Evolutionary conservation across 2,113 vertebrate species (phyloP), one percentile per base, ranked within the genome.

Genomic region (Tachysurus vachellii): DNA sequence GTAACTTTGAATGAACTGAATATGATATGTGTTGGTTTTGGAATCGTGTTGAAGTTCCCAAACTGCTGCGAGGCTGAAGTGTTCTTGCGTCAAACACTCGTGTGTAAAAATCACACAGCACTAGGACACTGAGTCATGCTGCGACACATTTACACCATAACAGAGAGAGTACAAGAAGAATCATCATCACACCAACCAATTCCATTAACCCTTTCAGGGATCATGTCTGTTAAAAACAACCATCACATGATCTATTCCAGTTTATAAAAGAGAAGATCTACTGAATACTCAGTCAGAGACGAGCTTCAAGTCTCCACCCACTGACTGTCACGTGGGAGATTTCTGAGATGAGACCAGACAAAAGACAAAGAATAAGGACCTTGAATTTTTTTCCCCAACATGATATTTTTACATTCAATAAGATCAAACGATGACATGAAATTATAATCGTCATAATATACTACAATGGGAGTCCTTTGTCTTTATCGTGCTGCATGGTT

Each of bases 61-160:
- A 66, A 66, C 28, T 54, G 11, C 11, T 59, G 5, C 17, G 9
- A 36, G 19, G 19, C 28, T 10, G 19, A 80, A 80, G 19, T 54
- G 77, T 59, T 59, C 57, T n/a, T 21, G 57, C 19, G 12, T 50
- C 68, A 36, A 53, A 64, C 44, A 14, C 19, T 0, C n/a, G n/a
- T 79, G 17, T 79, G 14, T 47, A 6, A 47, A 28, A 85, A 19
- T 44, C 36, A 12, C 53, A 56, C 68, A 47, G 50, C 53, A 6
- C 59, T 85, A 42, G 83, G 73, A 79, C 73, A 54, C 31, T 73
- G 84, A 79, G 59, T 85, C 59, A 64, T 44, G 50, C 57, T 31
- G 75, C 11, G 19, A 86, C 59, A 75, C 66, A 36, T 42, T 79
- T 64, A 3, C 28, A n/a, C 75, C 19, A 36, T 50, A 50, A 64